Percentiles rank a stretch among this genome's conserved stretches.
phyloP scores from a whole-genome alignment of 2,113 vertebrate genomes.

The Melanocharis versteri region DNA sequence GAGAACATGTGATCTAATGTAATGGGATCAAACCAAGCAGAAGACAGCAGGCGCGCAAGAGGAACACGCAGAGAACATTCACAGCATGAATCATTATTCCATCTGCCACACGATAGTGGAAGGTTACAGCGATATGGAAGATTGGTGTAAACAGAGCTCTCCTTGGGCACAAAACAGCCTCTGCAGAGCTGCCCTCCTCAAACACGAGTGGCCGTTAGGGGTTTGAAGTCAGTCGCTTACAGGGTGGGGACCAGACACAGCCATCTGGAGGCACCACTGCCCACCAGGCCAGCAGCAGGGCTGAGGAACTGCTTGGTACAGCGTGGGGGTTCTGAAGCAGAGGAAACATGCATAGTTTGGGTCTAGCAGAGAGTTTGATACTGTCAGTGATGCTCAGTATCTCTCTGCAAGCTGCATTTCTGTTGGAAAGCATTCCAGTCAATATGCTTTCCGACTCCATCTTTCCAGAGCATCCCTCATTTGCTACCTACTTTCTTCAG shows the following conservation, averaged over 20 bases:
- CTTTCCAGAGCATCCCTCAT: constrained; percentile 32
- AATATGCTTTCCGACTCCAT: constrained; percentile 7
- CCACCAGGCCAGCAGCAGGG: constrained; percentile 19
- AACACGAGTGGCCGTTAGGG: background rate
- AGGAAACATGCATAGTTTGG: constrained; percentile 35
- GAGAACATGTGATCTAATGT: constrained; percentile 58
- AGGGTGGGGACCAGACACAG: background rate
- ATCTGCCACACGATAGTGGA: constrained; percentile 59
- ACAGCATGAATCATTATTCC: constrained; percentile 65
- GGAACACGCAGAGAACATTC: constrained; percentile 64
- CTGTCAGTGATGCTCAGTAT: constrained; percentile 42
- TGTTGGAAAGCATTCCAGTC: constrained; percentile 32
- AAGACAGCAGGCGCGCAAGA: constrained; percentile 56
- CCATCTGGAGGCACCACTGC: constrained; percentile 16
- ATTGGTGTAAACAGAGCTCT: constrained; percentile 41
- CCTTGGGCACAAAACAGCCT: constrained; percentile 32
- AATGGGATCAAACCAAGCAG: constrained; percentile 61
- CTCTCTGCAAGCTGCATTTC: constrained; percentile 29
- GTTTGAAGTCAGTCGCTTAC: background rate
- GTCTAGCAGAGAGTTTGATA: constrained; percentile 30
- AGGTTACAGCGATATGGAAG: constrained; percentile 50
- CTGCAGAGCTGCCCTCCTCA: constrained; percentile 33
- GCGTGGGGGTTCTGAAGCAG: background rate
- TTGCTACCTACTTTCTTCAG: background rate
- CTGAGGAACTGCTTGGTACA: background rate